Evolutionary conservation across 2,888 invertebrate genomes (phyloP), one percentile per base, ranked within the genome.

Genomic region (Bunonema sp.): DNA sequence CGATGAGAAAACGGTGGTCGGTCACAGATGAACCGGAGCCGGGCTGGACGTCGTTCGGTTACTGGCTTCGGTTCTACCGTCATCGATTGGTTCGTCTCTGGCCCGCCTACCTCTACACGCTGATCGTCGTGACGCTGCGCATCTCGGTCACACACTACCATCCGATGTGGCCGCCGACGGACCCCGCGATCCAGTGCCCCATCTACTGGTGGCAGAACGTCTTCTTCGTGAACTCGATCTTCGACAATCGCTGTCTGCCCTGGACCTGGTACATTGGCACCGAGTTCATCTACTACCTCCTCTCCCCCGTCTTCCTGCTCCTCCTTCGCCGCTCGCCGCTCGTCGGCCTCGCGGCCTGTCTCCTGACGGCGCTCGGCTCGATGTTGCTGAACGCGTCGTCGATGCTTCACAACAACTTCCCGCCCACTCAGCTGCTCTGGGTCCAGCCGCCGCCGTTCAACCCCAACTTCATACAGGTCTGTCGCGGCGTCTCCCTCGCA

Each of bases 231-330:
- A 59, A 59, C 46, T 48, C 52, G 28, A 44, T 57, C 19, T 42
- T 52, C 31, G 57, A 65, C 42, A 66, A 65, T 42, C 52, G 61
- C 29, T 65, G 65, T 41, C 58, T 65, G 61, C 63, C 63, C 8
- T 65, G 65, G 65, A 67, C 65, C 4, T 65, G 65, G 65, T 66
- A 66, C 44, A 67, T 66, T 34, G 67, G 64, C 33, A 67, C 67
- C 4, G 66, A 66, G 42, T 67, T 66, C 52, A 60, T 67, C 43
- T 66, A 55, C 51, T 66, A 61, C 44, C 43, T 67, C n/a, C 33
- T 66, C 19, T 61, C 65, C 3, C 66, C 66, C 16, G 58, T 66
- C 23, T 66, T 66, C 51, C 50, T 66, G 20, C 51, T 66, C 19
- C 34, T 55, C 1, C 49, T 66, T 12, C 43, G 59, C 22, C 47